phyloP scores from a whole-genome alignment of 1,140 invertebrate species.

The Sarcophaga peregrina region DNA sequence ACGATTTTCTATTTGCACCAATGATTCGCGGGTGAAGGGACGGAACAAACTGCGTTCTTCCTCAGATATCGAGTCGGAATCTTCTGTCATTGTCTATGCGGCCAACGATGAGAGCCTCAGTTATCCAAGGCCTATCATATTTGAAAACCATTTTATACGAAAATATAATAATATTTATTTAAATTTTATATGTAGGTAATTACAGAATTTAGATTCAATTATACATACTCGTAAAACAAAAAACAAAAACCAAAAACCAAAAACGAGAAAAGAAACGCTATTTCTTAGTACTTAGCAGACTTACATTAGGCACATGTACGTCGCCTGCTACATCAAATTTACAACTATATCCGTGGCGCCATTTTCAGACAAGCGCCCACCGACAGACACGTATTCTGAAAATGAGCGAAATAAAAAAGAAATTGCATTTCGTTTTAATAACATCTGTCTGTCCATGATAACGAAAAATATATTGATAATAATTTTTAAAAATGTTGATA shows the following conservation, averaged over 20 bases:
- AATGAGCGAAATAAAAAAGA: slow-evolving; percentile 40
- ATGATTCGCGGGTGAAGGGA: slow-evolving; percentile 96
- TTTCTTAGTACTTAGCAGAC: slow-evolving; percentile 45
- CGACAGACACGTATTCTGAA: slow-evolving; percentile 64
- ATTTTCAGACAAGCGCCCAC: slow-evolving; percentile 65
- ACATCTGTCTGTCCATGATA: no score
- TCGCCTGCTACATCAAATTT: slow-evolving; percentile 66
- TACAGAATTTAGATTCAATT: slow-evolving; percentile 9
- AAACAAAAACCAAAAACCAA: slow-evolving; percentile 2
- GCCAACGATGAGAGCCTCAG: slow-evolving; percentile 68
- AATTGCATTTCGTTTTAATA: background rate
- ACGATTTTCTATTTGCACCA: slow-evolving; percentile 90
- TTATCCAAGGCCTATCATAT: slow-evolving; percentile 66
- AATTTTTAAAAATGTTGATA: no score
- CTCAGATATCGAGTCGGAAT: slow-evolving; percentile 89
- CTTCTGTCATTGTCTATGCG: slow-evolving; percentile 84
- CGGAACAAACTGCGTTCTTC: slow-evolving; percentile 95
- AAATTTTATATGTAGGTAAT: background rate
- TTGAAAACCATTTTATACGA: slow-evolving; percentile 24
- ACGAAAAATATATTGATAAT: no score
- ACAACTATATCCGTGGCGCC: slow-evolving; percentile 68
- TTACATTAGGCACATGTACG: slow-evolving; percentile 68
- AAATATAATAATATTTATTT: slow-evolving; percentile 36
- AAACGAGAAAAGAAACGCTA: background rate
- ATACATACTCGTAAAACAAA: background rate